A percentile compares a stretch with the other conserved stretches of the same genome.
Conservation (phyloP, 2,113 vertebrate species). For the Amphiprion ocellaris region DNA sequence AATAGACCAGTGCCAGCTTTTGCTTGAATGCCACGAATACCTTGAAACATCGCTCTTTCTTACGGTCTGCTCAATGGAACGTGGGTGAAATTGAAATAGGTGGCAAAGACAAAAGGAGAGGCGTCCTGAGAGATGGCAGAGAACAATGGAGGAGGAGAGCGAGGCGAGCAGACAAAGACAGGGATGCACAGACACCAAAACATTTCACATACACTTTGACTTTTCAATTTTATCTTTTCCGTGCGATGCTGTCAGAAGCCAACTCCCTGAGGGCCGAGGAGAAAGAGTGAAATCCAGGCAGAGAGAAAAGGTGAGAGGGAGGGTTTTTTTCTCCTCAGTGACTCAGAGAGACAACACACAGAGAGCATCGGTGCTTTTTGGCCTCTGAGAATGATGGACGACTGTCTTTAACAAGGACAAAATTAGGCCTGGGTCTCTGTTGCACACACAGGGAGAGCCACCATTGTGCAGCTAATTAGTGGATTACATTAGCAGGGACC, state of each 20-base stretch:
- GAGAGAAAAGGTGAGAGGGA: constrained; percentile 52
- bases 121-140: constrained; percentile 17
- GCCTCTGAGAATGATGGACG: constrained; percentile 56
- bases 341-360: constrained; percentile 47
- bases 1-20: background rate
- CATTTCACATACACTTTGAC: constrained; percentile 66
- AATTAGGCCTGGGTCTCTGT: constrained; percentile 68
- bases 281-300: constrained; percentile 45
- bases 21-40: constrained; percentile 6
- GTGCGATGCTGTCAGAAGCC: constrained; percentile 59
- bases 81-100: constrained; percentile 43
- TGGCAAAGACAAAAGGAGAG: constrained; percentile 44
- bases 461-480: constrained; percentile 66
- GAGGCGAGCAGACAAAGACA: constrained; percentile 44
- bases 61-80: background rate
- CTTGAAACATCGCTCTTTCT: constrained; percentile 20
- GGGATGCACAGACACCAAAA: constrained; percentile 44
- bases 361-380: constrained; percentile 27
- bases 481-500: constrained; percentile 55
- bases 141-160: constrained; percentile 15
- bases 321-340: constrained; percentile 50
- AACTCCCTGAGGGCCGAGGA: constrained; percentile 44
- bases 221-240: constrained; percentile 58
- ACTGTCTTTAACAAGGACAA: constrained; percentile 51
- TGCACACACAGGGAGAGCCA: constrained; percentile 32